Percentiles rank a stretch among this genome's conserved stretches.
Evolutionary conservation across 2,888 invertebrate species (phyloP).

Genomic region (Nebria salina): DNA sequence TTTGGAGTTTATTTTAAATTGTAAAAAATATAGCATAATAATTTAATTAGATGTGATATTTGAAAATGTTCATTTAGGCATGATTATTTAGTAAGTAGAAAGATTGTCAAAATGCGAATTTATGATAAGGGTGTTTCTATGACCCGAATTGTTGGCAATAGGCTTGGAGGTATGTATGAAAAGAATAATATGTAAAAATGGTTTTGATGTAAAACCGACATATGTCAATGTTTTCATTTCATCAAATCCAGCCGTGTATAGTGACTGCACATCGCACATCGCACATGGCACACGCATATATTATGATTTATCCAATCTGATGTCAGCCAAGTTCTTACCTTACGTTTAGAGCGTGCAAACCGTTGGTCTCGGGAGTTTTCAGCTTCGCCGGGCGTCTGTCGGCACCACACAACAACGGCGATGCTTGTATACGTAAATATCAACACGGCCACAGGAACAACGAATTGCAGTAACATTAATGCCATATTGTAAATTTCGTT

Average conservation of each 20-base stretch:
- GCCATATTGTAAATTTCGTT: conserved; percentile 81
- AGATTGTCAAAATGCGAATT: no score
- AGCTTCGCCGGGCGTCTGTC: conserved; percentile 87
- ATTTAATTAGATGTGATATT: no score
- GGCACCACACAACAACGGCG: conserved; percentile 87
- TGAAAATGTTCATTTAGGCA: no score
- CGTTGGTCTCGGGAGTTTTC: conserved; percentile 83
- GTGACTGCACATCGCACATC: neutral
- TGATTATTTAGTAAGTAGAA: no score
- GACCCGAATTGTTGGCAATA: no score
- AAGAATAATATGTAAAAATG: no score
- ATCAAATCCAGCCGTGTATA: neutral
- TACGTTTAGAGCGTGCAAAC: conserved; percentile 86
- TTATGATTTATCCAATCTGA: neutral
- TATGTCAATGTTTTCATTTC: neutral
- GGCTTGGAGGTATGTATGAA: no score
- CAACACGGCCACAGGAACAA: conserved; percentile 81
- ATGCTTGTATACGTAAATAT: conserved; percentile 88
- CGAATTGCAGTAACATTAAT: conserved; percentile 83
- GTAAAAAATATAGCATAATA: no score
- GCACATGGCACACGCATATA: neutral
- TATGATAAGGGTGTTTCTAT: no score
- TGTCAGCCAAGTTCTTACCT: conserved; percentile 67
- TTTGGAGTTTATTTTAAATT: no score
- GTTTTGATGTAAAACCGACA: neutral